Evolutionary conservation across 2,797 vertebrate genomes (phyloP), one percentile per base, ranked within the genome.

Genomic region (Amblyraja radiata): DNA sequence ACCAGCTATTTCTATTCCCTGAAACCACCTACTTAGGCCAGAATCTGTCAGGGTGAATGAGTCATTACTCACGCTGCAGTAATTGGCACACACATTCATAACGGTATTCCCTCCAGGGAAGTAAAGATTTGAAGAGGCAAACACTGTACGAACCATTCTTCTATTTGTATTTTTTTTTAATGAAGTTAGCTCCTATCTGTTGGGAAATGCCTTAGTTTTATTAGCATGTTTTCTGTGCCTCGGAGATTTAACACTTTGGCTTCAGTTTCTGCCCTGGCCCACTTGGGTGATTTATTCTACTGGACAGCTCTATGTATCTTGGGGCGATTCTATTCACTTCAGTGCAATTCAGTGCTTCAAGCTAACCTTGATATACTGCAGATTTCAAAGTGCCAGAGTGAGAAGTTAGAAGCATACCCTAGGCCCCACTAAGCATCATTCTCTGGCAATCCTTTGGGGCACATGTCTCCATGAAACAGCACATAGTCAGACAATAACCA

Each of bases 161-260:
- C n/a, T 88, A 68, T 88, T 88, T 88, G 63, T 88, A 36, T 88
- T 88, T 86, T 88, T 88, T 86, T 88, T 88, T 88, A 36, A 88
- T 88, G n/a, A 88, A 88, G 65, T 88, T 88, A 88, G 32, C 61
- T 88, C 63, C 61, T 68, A 88, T 88, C 84, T 88, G 16, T 88
- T 88, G n/a, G n/a, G 63, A 68, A 32, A 68, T 18, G 63, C 36
- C 6, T 88, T 36, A 36, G 63, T 68, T 36, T 88, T 65, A 88
- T 65, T 88, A 36, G 63, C 84, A 88, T 68, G 36, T 68, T 68
- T 88, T 88, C 14, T 68, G 16, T 86, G n/a, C 84, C 63, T 65
- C 32, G 16, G 84, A 68, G 84, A 88, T 39, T 65, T 32, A 88
- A 68, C 32, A 88, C 63, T 68, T 88, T 36, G 61, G 84, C 61